These are phyloP conservation scores for Mythimna pallens DNA, from an alignment of 2,888 invertebrate species.

Conservation along the genomic window DNA sequence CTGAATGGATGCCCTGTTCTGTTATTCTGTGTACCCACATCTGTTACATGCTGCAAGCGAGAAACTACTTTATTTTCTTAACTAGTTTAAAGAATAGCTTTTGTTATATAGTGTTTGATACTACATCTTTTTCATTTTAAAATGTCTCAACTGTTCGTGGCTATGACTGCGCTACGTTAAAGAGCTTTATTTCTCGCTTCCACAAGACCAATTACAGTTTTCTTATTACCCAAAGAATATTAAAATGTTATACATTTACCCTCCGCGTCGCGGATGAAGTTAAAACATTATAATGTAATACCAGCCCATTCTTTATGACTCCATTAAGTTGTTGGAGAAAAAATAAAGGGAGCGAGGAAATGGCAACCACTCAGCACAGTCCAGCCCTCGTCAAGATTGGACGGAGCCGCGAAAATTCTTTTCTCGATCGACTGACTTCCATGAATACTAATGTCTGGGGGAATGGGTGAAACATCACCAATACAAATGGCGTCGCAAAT, in stretches of 20 bases:
- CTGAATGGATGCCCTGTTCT: slow-evolving; percentile 74
- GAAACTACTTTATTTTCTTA: slow-evolving; percentile 67
- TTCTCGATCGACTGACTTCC: slow-evolving; percentile 89
- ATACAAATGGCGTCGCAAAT: slow-evolving; percentile 80
- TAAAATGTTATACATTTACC: slow-evolving; percentile 73
- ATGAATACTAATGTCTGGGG: slow-evolving; percentile 88
- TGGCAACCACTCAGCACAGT: slow-evolving; percentile 85
- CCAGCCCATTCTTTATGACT: slow-evolving; percentile 85
- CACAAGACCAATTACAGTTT: slow-evolving; percentile 37
- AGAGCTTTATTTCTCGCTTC: slow-evolving; percentile 10
- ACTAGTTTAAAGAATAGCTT: slow-evolving; percentile 61
- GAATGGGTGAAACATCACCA: slow-evolving; percentile 78
- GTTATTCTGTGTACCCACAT: slow-evolving; percentile 68
- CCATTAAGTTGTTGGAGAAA: slow-evolving; percentile 87
- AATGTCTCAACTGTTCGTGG: slow-evolving; percentile 31
- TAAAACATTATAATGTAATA: slow-evolving; percentile 87
- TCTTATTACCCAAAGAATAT: slow-evolving; percentile 44
- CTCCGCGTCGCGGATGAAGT: slow-evolving; percentile 74
- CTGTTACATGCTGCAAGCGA: slow-evolving; percentile 63
- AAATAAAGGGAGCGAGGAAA: slow-evolving; percentile 86
- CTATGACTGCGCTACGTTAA: slow-evolving; percentile 11
- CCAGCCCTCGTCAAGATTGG: slow-evolving; percentile 85
- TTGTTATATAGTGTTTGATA: slow-evolving; percentile 49
- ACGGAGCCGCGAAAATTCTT: slow-evolving; percentile 86
- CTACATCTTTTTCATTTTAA: slow-evolving; percentile 26